A percentile compares a stretch with the other conserved stretches of the same genome.
Evolutionary conservation across 2,113 vertebrate species (phyloP).

Genomic region (Nymphicus hollandicus): DNA sequence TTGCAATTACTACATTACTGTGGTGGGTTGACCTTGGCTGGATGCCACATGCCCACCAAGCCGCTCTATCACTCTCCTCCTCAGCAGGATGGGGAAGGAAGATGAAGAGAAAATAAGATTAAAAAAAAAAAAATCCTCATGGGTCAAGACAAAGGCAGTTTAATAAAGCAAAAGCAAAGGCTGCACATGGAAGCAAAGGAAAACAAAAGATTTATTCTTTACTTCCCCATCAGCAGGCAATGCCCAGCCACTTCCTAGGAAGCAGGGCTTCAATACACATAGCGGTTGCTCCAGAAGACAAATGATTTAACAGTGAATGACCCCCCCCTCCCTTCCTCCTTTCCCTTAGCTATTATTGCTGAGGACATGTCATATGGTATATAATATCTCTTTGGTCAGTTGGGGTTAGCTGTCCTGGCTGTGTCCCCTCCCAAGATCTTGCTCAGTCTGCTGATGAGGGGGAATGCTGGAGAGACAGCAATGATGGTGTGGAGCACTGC

Average conservation of each 20-base stretch:
- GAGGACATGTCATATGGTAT: background rate
- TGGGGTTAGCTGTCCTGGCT: background rate
- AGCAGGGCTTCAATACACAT: background rate
- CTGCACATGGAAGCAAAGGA: background rate
- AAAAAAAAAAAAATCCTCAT: background rate
- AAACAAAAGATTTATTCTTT: background rate
- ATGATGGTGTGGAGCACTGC: background rate
- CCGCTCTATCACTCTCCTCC: background rate
- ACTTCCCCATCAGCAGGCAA: background rate
- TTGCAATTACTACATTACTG: background rate
- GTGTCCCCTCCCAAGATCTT: background rate
- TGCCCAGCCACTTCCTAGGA: background rate
- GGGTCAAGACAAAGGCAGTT: background rate
- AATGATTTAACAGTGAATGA: background rate
- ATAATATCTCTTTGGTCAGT: background rate
- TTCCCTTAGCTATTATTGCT: background rate
- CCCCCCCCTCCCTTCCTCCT: background rate
- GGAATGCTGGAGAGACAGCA: background rate
- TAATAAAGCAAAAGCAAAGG: background rate
- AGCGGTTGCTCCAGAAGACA: background rate
- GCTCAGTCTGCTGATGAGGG: background rate
- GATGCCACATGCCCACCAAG: background rate
- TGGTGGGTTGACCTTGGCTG: background rate
- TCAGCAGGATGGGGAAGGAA: background rate
- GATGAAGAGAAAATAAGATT: background rate